phyloP scores from a whole-genome alignment of 1,140 invertebrate species.

The Brachionus asplanchnoidis region DNA sequence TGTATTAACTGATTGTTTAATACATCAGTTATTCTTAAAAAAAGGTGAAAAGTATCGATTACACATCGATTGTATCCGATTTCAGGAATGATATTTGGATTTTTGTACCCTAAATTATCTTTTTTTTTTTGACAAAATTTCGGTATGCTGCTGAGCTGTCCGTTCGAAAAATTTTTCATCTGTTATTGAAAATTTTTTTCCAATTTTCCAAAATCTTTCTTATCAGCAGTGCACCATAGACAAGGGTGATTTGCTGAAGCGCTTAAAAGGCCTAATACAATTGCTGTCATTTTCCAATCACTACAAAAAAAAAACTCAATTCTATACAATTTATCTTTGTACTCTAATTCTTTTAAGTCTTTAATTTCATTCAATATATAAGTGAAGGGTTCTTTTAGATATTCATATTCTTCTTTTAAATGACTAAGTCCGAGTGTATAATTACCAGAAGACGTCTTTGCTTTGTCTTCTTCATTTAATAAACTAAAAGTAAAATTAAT shows the following conservation, averaged over 20 bases:
- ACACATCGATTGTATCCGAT: not conserved
- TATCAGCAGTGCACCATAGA: not conserved
- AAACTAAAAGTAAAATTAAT: slow-evolving; percentile 11
- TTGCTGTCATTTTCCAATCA: not conserved
- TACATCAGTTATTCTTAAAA: not conserved
- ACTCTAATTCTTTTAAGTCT: not conserved
- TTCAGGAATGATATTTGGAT: not conserved
- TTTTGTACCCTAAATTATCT: not conserved
- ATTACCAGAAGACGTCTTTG: not conserved
- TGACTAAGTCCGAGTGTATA: not conserved
- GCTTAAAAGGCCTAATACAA: not conserved
- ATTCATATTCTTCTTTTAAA: not conserved
- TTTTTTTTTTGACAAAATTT: not conserved
- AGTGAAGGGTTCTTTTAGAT: not conserved
- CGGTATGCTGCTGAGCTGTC: not conserved
- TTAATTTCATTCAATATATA: not conserved
- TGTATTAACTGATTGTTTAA: not conserved
- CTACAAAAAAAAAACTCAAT: not conserved
- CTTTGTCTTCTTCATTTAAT: not conserved
- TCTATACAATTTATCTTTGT: not conserved
- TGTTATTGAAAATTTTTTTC: not conserved
- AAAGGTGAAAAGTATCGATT: not conserved
- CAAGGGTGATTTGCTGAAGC: not conserved
- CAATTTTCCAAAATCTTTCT: not conserved
- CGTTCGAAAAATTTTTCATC: not conserved